Percentiles rank a stretch among this genome's conserved stretches.
Conservation (phyloP, 2,797 vertebrate species). For the Hypotaenidia okinawae region DNA sequence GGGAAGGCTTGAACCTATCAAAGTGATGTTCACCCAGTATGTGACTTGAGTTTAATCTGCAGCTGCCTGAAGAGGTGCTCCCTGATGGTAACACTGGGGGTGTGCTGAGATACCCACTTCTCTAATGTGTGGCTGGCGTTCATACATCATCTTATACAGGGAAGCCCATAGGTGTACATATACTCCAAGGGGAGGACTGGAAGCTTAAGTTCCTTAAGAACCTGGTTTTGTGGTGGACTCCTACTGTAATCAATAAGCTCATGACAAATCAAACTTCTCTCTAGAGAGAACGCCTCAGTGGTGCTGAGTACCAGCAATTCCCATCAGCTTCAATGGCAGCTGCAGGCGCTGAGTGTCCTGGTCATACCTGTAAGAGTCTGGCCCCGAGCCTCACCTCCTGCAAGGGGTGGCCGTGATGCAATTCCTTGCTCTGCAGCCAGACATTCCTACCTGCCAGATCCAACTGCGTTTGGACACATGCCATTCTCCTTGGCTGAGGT, state of each 20-base stretch:
- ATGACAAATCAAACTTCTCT: background rate
- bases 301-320: background rate
- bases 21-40: background rate
- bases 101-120: accelerated
- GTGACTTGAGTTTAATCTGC: background rate
- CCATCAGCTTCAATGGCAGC: background rate
- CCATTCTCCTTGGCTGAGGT: background rate
- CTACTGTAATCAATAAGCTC: background rate
- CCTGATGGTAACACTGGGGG: background rate
- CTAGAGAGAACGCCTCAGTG: background rate
- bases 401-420: background rate
- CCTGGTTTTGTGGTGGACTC: background rate
- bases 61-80: background rate
- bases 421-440: background rate
- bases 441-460: background rate
- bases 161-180: background rate
- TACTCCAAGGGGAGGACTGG: background rate
- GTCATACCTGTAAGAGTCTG: background rate
- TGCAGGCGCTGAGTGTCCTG: background rate
- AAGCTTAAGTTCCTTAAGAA: background rate
- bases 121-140: background rate
- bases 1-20: background rate
- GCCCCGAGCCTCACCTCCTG: background rate
- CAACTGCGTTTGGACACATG: background rate
- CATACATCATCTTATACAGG: background rate